phyloP scores from a whole-genome alignment of 1,140 invertebrate genomes.

The roundworm (Caenorhabditis elegans) region WBcel235 BX284606.5:10737501-10738000 shows the following conservation, averaged over 20 bases:
- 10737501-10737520: no score
- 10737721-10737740: neutral
- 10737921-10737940: no score
- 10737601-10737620: neutral
- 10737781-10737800: neutral
- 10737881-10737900: neutral
- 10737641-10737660: neutral
- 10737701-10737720: neutral
- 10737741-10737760: neutral
- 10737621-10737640: neutral
- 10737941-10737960: no score
- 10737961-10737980: no score
- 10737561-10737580: no score
- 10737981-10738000: no score
- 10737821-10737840: neutral
- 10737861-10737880: neutral
- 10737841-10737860: neutral
- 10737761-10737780: no score
- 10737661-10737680: neutral
- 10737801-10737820: neutral
- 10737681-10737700: neutral
- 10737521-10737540: no score
- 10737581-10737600: no score
- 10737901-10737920: conserved; percentile 4
- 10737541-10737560: no score